Conservation (phyloP, 1,140 invertebrate genomes). For the Drosophila repleta region DNA sequence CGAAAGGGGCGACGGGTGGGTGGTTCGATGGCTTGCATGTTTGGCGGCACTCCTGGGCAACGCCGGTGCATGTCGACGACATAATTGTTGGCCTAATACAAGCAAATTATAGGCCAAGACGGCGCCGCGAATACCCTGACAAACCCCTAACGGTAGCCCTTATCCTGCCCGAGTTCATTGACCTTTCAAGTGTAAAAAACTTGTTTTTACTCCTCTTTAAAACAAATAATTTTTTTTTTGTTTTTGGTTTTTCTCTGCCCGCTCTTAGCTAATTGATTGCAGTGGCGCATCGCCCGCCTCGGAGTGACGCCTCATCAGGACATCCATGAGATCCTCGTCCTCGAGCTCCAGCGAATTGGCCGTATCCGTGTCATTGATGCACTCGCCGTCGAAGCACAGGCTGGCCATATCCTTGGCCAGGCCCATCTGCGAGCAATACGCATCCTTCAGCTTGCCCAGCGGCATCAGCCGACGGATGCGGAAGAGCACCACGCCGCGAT, state of each 20-base stretch:
- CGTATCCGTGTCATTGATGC: slow-evolving; percentile 24
- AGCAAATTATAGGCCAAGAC: slow-evolving; percentile 50
- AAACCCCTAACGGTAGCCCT: not conserved
- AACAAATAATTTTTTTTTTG: too few relatives aligned
- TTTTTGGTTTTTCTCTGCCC: too few relatives aligned
- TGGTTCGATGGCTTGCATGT: slow-evolving; percentile 55
- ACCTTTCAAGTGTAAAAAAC: slow-evolving; percentile 13
- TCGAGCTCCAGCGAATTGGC: slow-evolving; percentile 25
- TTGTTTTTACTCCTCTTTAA: too few relatives aligned
- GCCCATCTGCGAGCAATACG: slow-evolving; percentile 25
- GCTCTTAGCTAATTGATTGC: not conserved
- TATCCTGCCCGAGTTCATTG: slow-evolving; percentile 37
- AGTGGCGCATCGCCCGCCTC: slow-evolving; percentile 10
- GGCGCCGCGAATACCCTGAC: not conserved
- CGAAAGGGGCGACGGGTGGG: not conserved
- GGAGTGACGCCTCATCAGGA: not conserved
- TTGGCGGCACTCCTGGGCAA: slow-evolving; percentile 27
- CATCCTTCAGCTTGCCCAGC: slow-evolving; percentile 22
- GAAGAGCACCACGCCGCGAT: slow-evolving; percentile 11
- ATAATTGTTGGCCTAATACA: slow-evolving; percentile 70
- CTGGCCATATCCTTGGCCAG: slow-evolving; percentile 6
- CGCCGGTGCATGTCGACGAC: slow-evolving; percentile 69
- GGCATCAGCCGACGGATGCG: slow-evolving; percentile 17
- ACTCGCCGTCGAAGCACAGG: slow-evolving; percentile 23
- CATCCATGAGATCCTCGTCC: slow-evolving; percentile 34